Evolutionary conservation across 2,888 invertebrate species (phyloP), one percentile per base, ranked within the genome.

Genomic region (Chalcis sispes): DNA sequence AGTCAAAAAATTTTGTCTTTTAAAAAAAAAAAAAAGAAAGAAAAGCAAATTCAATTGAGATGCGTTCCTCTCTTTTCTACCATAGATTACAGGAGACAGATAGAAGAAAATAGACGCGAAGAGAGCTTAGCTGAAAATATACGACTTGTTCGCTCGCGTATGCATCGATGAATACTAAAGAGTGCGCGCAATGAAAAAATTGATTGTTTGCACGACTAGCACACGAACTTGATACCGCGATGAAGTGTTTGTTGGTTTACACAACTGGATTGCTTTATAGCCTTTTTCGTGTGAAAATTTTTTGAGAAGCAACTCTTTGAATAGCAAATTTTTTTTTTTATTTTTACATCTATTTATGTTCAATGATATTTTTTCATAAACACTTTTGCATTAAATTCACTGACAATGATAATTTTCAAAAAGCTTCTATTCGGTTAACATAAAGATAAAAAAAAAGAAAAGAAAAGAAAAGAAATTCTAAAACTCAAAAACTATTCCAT

Each of bases 91-190:
- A 42, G 18, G n/a, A 48, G 23, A 29, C 4, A 27, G 25, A 36
- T 5, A 29, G 29, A 27, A 18, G 10, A 27, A 50, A 50, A 65
- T 15, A 52, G 15, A 23, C 3, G 48, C 1, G 10, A 10, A 29
- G 7, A 46, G 20, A 58, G 18, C 18, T 29, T 18, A 13, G 23
- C 23, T 52, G 23, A 46, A 58, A 69, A 46, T 40, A 10, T 36
- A 36, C 42, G 42, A 66, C 52, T 54, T 27, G 18, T 42, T 32
- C 56, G n/a, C 20, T 29, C 36, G 54, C 2, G 23, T 66, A 66
- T 56, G 42, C 54, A 67, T 56, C 56, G 56, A 56, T 46, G 56
- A 56, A 66, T 66, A 66, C 66, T 54, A 54, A 66, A n/a, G 54
- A 66, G 25, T 13, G 10, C 13, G 50, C 13, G 23, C 25, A 54